Percentiles rank a stretch among this genome's conserved stretches.
phyloP scores from a whole-genome alignment of 2,797 vertebrate genomes.

The Takifugu ocellatus region DNA sequence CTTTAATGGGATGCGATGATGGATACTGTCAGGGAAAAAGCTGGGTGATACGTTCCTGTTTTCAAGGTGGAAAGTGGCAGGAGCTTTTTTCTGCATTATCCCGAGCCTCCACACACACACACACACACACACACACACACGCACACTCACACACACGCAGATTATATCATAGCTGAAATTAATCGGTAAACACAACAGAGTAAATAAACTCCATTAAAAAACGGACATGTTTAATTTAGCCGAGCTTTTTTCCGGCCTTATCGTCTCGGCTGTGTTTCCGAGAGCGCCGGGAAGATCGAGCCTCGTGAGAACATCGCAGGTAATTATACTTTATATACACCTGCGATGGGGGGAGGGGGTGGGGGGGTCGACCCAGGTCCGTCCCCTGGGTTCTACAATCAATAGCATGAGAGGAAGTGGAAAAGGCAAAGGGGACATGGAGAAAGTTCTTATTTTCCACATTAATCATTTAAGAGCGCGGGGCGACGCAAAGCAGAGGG shows the following conservation, averaged over 20 bases:
- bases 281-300: conserved; percentile 23
- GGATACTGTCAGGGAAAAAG: conserved; percentile 11
- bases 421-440: conserved; percentile 3
- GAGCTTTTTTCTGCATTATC: conserved; percentile 28
- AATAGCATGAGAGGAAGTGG: conserved; percentile 39
- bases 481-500: conserved; percentile 29
- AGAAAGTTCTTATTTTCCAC: conserved; percentile 39
- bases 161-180: conserved; percentile 48
- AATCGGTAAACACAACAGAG: conserved; percentile 54
- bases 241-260: conserved; percentile 19
- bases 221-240: conserved; percentile 58
- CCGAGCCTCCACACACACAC: conserved; percentile 20
- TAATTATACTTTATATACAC: conserved; percentile 58
- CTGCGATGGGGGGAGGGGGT: conserved; percentile 33
- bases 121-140: conserved; percentile 19
- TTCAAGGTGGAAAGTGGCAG: conserved; percentile 17
- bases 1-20: conserved; percentile 22
- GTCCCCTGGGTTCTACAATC: conserved; percentile 55
- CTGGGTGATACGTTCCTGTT: conserved; percentile 15
- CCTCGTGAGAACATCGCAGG: conserved; percentile 25
- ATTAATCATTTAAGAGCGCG: conserved; percentile 57
- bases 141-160: conserved; percentile 33
- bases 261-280: conserved; percentile 21
- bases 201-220: conserved; percentile 63
- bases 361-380: conserved; percentile 40